Evolutionary conservation across 2,888 invertebrate species (phyloP).

Genomic region (Drosophila fulvimacula): DNA sequence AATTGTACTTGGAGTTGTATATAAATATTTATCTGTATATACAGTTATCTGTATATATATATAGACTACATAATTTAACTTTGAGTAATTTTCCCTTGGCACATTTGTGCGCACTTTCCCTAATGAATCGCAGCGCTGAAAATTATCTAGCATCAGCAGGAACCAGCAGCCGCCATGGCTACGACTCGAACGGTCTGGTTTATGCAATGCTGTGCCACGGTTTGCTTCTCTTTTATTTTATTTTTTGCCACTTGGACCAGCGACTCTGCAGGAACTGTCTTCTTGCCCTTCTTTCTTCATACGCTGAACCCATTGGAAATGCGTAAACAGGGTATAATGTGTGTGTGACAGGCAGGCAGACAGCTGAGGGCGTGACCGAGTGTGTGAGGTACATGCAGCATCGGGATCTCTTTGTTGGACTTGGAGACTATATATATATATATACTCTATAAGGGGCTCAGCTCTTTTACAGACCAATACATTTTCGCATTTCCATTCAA

Average conservation of each 20-base stretch:
- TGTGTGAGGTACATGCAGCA: background rate
- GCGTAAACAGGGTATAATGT: background rate
- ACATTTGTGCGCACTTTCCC: constrained; percentile 41
- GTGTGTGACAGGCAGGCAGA: background rate
- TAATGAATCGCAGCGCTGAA: constrained; percentile 71
- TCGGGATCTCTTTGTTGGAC: too few species aligned
- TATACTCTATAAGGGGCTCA: too few species aligned
- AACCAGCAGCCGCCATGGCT: constrained; percentile 14
- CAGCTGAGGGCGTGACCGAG: background rate
- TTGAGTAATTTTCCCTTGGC: constrained; percentile 14
- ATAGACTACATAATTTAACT: constrained; percentile 6
- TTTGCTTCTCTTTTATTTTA: background rate
- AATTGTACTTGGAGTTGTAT: constrained; percentile 2
- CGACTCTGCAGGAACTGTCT: constrained; percentile 10
- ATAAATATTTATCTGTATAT: background rate
- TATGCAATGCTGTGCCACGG: constrained; percentile 50
- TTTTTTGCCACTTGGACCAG: constrained; percentile 63
- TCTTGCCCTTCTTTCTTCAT: background rate
- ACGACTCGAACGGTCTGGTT: constrained; percentile 50
- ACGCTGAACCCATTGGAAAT: background rate
- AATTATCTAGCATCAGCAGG: constrained; percentile 62
- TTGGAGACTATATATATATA: too few species aligned
- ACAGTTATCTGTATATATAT: background rate
- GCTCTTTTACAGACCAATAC: too few species aligned
- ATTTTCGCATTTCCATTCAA: too few species aligned